phyloP scores from a whole-genome alignment of 1,140 invertebrate species.

The Drosophila auraria region DNA sequence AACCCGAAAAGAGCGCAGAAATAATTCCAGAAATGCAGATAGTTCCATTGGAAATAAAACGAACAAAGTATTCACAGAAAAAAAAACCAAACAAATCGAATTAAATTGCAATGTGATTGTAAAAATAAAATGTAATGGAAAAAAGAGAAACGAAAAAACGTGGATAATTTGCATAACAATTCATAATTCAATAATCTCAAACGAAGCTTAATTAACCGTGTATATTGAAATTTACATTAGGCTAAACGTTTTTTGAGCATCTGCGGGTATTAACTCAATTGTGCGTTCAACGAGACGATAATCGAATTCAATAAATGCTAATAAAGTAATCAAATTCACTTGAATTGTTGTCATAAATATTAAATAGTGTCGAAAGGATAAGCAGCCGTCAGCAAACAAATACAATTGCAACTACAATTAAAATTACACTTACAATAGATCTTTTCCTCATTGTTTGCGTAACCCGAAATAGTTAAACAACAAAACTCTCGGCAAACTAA shows the following conservation, averaged over 20 bases:
- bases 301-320: constrained; percentile 39
- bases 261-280: constrained; percentile 45
- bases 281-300: constrained; percentile 27
- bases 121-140: constrained; percentile 11
- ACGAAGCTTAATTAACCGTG: constrained; percentile 45
- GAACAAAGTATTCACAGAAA: constrained; percentile 24
- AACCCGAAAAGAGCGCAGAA: constrained; percentile 11
- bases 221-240: constrained; percentile 39
- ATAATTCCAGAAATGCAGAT: constrained; percentile 42
- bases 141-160: constrained; percentile 2
- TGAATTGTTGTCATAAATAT: constrained; percentile 38
- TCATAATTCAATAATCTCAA: constrained; percentile 45
- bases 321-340: constrained; percentile 38
- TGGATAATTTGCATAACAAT: constrained; percentile 41
- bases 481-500: constrained; percentile 21
- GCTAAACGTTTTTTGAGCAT: constrained; percentile 38
- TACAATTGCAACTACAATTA: not conserved
- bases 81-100: constrained; percentile 52
- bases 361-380: constrained; percentile 32
- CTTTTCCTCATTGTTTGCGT: constrained; percentile 10
- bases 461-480: constrained; percentile 27
- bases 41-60: constrained; percentile 79
- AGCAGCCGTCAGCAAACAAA: constrained; percentile 15
- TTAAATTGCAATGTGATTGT: constrained; percentile 74
- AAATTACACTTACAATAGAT: constrained; percentile 11